Percentiles rank a stretch among this genome's conserved stretches.
Evolutionary conservation across 2,797 vertebrate species (phyloP).

Genomic region (Tinamus major): DNA sequence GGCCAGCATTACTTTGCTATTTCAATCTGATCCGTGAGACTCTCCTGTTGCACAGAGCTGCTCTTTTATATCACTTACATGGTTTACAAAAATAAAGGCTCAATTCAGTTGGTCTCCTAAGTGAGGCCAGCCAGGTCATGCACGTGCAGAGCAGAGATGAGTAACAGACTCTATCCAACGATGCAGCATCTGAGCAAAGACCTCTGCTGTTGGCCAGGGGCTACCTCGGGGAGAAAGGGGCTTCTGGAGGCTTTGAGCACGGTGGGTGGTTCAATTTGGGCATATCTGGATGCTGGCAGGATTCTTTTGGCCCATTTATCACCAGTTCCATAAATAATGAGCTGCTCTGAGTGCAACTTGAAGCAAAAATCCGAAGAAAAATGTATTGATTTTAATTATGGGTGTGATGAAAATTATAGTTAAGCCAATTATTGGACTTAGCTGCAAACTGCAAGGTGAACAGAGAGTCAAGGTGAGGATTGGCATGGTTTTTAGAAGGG

Average conservation of each 20-base stretch:
- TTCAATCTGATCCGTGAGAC: slow-evolving; percentile 65
- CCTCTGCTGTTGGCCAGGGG: not conserved
- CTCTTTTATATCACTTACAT: slow-evolving; percentile 33
- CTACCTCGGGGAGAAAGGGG: not conserved
- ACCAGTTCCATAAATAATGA: not conserved
- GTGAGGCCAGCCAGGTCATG: not conserved
- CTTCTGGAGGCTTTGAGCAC: not conserved
- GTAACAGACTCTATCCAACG: not conserved
- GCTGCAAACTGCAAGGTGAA: not conserved
- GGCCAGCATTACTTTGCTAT: slow-evolving; percentile 72
- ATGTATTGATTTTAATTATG: not conserved
- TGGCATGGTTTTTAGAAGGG: not conserved
- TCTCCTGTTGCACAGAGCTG: not conserved
- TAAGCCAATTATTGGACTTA: not conserved
- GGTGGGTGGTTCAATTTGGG: not conserved
- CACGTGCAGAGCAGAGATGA: not conserved
- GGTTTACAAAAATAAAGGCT: not conserved
- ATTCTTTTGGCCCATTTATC: not conserved
- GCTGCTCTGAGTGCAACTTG: not conserved
- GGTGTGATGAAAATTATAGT: not conserved
- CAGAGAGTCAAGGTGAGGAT: not conserved
- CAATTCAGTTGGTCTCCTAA: not conserved
- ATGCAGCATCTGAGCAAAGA: not conserved
- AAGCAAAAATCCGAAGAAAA: not conserved
- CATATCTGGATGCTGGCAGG: not conserved